Conservation (phyloP, 2,113 vertebrate species). For the Albula goreensis region DNA sequence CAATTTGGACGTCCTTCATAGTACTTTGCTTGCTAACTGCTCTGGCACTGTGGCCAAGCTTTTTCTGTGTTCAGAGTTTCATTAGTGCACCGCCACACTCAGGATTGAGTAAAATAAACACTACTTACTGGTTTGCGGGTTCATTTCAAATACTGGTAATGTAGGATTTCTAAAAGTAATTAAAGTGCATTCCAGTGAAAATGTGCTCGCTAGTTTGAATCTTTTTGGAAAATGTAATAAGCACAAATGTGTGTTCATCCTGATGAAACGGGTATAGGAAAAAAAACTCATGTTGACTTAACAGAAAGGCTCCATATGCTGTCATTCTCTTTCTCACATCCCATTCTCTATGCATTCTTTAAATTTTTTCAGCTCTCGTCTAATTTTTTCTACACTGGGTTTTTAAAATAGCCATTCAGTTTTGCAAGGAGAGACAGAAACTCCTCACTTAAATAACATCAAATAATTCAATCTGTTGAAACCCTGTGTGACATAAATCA, state of each 20-base stretch:
- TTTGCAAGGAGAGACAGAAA: not conserved
- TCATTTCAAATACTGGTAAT: not conserved
- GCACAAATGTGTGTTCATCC: constrained; percentile 20
- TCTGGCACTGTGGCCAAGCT: constrained; percentile 12
- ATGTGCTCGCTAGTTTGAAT: not conserved
- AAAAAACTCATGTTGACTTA: not conserved
- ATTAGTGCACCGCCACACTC: constrained; percentile 9
- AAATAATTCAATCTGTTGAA: not conserved
- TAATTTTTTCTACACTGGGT: not conserved
- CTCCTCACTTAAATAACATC: not conserved
- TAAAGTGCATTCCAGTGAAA: constrained; percentile 15
- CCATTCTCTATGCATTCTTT: constrained; percentile 30
- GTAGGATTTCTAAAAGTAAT: constrained; percentile 2
- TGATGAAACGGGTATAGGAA: not conserved
- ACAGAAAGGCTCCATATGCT: constrained; percentile 9
- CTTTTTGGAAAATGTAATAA: constrained; percentile 27
- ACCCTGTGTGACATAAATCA: constrained; percentile 10
- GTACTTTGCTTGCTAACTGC: constrained; percentile 11
- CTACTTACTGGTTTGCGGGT: not conserved
- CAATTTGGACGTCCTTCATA: constrained; percentile 30
- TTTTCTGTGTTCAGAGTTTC: constrained; percentile 18
- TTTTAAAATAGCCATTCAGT: not conserved
- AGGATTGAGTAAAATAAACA: constrained; percentile 31
- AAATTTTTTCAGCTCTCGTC: constrained; percentile 12
- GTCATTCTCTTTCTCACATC: constrained; percentile 24